These are phyloP conservation scores for Mesocentrotus franciscanus DNA, from an alignment of 53 echinoderm and acorn worm genomes.

Conservation along the genomic window DNA sequence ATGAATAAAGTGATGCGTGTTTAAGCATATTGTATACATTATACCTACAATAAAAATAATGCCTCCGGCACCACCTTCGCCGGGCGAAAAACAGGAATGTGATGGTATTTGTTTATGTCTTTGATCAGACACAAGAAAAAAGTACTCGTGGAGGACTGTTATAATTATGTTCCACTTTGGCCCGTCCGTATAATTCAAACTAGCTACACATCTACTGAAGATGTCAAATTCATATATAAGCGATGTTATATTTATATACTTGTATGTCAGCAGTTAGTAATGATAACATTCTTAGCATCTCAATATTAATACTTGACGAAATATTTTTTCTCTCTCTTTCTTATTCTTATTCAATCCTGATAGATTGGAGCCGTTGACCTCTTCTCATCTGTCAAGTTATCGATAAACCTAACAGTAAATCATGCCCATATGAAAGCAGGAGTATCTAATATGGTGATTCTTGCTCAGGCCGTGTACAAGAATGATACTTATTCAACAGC, in stretches of 20 bases:
- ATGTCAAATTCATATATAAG: not conserved
- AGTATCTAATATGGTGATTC: not conserved
- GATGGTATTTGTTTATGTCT: too few species aligned
- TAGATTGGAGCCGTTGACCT: conserved; percentile 2
- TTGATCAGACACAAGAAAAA: too few species aligned
- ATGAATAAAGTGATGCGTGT: too few species aligned
- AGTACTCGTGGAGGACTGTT: not conserved
- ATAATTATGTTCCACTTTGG: not conserved
- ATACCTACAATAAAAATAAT: too few species aligned
- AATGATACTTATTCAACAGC: not conserved
- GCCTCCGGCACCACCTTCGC: too few species aligned
- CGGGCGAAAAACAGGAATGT: too few species aligned
- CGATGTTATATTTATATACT: too few species aligned
- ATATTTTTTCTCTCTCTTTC: not conserved
- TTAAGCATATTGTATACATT: too few species aligned
- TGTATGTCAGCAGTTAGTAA: too few species aligned
- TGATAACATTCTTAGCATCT: not conserved
- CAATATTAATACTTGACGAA: not conserved
- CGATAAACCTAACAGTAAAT: not conserved
- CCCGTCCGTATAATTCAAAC: not conserved
- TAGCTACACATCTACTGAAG: not conserved
- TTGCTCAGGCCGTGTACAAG: conserved; percentile 21
- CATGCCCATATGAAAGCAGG: not conserved
- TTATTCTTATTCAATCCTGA: not conserved
- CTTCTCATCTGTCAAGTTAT: conserved; percentile 3